A percentile compares a stretch with the other conserved stretches of the same genome.
Evolutionary conservation across 2,113 vertebrate species (phyloP).

Genomic region (Tragelaphus scriptus): DNA sequence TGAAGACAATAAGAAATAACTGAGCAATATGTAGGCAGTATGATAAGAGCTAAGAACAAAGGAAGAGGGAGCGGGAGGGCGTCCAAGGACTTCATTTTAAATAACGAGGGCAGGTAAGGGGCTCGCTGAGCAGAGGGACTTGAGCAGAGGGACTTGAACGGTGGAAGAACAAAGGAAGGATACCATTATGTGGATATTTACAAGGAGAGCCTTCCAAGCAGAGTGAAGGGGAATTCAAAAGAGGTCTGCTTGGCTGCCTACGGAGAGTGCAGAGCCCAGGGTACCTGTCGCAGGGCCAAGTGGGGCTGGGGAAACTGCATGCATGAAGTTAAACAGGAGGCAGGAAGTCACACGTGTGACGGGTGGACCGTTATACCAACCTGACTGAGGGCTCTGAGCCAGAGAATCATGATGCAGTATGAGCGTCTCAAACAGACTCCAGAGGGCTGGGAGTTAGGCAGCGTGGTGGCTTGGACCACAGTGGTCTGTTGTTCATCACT

Average conservation of each 20-base stretch:
- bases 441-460: background rate
- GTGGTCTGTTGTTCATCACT: background rate
- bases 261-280: background rate
- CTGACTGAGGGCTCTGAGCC: background rate
- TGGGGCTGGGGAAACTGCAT: accelerated
- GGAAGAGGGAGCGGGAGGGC: accelerated
- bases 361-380: accelerated
- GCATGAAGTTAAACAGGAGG: accelerated
- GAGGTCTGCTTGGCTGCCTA: no score
- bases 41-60: accelerated
- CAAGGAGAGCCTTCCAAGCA: background rate
- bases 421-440: background rate
- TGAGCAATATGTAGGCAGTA: accelerated
- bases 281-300: accelerated
- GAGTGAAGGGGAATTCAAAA: background rate
- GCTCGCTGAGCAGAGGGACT: background rate
- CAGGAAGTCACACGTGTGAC: background rate
- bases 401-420: accelerated
- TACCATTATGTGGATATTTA: accelerated
- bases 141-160: background rate
- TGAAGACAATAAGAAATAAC: background rate
- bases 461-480: background rate
- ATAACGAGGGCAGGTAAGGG: background rate
- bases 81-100: background rate
- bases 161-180: background rate